Base-by-base conservation (phyloP, 2,888 invertebrate species). In the Allophyes oxyacanthae region DNA sequence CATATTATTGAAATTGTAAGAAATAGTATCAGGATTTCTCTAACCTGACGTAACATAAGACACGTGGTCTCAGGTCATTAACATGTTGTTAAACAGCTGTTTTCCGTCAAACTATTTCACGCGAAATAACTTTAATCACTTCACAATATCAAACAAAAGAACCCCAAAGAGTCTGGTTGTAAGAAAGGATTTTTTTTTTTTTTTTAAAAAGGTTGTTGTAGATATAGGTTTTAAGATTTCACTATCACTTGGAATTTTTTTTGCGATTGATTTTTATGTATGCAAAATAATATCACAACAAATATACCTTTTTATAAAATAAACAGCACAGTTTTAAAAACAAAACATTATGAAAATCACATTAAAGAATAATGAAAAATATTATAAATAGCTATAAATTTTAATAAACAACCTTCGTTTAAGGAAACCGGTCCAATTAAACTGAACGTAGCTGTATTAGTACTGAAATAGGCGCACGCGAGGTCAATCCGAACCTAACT, bases 391-490 rank as follows among this genome's bases (percentile, higher is more conserved):
- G 32, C 32, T 11, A 61, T 56, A 34, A 50, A 60, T 59, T 56
- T 56, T 51, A 54, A 58, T 63, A 64, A 48, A 54, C 34, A 68
- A 63, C 75, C 68, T 74, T 72, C 53, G 36, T 41, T 11, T 8
- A 55, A 48, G 61, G 61, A 69, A 69, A 69, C 59, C 33, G 33
- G 38, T 34, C 40, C 45, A 65, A 74, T 74, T 65, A 59, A 50
- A 58, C 60, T 45, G 54, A 50, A 58, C 73, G 37, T 45, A 14
- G 45, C 28, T 26, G 53, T 49, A 50, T 40, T 56, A 49, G 14
- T 43, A 64, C 65, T 56, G 57, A 63, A 65, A 61, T 56, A 53
- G 15, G 45, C 44, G 36, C 76, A 79, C 78, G 78, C 78, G 62
- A 79, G 71, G 71, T 70, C 64, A 38, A 28, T 30, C 43, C 30